phyloP scores from a whole-genome alignment of 2,797 vertebrate genomes.

The Cirrhinus mrigala region DNA sequence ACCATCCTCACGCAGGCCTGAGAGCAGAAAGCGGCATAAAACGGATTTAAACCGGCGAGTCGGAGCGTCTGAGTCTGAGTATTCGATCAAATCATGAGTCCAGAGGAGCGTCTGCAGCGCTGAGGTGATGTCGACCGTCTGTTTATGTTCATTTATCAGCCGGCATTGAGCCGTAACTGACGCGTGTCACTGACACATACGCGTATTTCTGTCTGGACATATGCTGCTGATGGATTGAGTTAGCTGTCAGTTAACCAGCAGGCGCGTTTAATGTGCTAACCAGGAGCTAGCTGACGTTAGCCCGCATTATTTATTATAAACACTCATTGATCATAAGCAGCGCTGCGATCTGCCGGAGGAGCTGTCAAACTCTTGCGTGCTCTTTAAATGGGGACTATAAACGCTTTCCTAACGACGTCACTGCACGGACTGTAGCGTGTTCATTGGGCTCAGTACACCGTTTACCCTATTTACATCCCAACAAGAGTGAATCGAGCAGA shows the following conservation, averaged over 20 bases:
- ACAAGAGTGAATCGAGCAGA: conserved; percentile 65
- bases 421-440: conserved; percentile 57
- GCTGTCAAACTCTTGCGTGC: neutral
- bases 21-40: neutral
- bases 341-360: neutral
- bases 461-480: neutral
- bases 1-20: neutral
- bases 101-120: conserved; percentile 29
- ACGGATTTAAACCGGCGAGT: neutral
- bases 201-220: neutral
- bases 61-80: neutral
- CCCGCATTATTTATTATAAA: conserved; percentile 1
- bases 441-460: conserved; percentile 48
- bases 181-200: conserved; percentile 19
- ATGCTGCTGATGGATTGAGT: conserved; percentile 36
- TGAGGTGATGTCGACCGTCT: conserved; percentile 71
- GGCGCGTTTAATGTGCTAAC: conserved; percentile 52
- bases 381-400: conserved; percentile 36
- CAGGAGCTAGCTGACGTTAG: conserved; percentile 34
- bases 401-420: conserved; percentile 27
- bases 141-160: conserved; percentile 58
- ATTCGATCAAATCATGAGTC: neutral
- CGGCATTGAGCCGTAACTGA: conserved; percentile 59
- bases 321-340: neutral
- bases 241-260: conserved; percentile 50